Conservation (phyloP, 2,888 invertebrate species). For the Stegophylla sp. region DNA sequence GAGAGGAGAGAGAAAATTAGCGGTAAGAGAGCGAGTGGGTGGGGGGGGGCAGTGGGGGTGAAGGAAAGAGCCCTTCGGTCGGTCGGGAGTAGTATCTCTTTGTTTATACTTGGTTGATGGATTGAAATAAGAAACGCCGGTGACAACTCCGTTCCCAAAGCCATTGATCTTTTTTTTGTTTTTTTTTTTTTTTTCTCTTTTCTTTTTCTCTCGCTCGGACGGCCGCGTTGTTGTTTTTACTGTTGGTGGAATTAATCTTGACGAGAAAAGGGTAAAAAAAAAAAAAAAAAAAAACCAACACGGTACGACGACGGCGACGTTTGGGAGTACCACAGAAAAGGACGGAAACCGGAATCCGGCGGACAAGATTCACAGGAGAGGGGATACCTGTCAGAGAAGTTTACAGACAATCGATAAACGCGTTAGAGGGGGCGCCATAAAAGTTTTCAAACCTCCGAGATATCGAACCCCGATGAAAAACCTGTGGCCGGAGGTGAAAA, state of each 20-base stretch:
- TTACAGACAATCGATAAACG: slow-evolving; percentile 47
- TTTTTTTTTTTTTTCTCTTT: slow-evolving; percentile 46
- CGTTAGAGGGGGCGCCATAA: slow-evolving; percentile 6
- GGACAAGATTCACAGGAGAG: too few relatives aligned
- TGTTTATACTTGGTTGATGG: slow-evolving; percentile 47
- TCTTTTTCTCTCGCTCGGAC: slow-evolving; percentile 19
- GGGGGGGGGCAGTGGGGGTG: neutral
- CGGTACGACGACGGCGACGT: slow-evolving; percentile 30
- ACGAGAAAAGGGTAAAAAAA: neutral
- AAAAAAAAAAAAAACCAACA: slow-evolving; percentile 4
- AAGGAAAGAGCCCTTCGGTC: neutral
- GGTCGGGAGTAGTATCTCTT: slow-evolving; percentile 12
- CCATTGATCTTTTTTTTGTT: slow-evolving; percentile 52
- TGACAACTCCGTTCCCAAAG: slow-evolving; percentile 32
- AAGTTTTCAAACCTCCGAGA: slow-evolving; percentile 39
- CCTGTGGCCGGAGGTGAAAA: neutral
- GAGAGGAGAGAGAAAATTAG: neutral
- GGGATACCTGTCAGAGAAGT: slow-evolving; percentile 45
- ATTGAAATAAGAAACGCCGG: slow-evolving; percentile 44
- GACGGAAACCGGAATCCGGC: slow-evolving; percentile 41
- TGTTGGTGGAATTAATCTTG: slow-evolving; percentile 28
- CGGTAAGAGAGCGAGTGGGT: neutral
- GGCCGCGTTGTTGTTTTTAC: neutral
- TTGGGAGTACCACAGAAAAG: neutral
- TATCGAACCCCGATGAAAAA: slow-evolving; percentile 15